phyloP scores from a whole-genome alignment of 2,797 vertebrate genomes.

The Myiotriccus ornatus region DNA sequence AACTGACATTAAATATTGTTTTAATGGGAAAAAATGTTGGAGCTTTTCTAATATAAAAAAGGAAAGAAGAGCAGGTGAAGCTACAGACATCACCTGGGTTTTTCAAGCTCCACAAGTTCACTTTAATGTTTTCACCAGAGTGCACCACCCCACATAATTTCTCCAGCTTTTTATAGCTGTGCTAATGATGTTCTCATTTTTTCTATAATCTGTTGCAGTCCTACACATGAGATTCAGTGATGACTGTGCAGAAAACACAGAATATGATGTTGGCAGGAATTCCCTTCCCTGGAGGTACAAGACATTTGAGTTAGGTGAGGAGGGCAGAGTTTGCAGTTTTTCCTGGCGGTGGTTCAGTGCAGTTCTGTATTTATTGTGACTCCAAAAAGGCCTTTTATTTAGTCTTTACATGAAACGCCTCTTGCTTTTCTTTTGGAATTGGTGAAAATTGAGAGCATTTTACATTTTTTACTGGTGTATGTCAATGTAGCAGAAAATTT shows the following conservation, averaged over 20 bases:
- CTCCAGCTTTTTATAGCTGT: constrained; percentile 13
- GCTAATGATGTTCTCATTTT: constrained; percentile 28
- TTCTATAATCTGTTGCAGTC: constrained; percentile 26
- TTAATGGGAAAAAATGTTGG: not conserved
- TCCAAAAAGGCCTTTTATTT: constrained; percentile 22
- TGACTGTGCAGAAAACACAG: constrained; percentile 49
- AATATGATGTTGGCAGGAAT: constrained; percentile 28
- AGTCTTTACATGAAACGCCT: constrained; percentile 1
- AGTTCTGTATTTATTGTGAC: constrained; percentile 33
- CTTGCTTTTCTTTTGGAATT: not conserved
- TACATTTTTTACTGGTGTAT: not conserved
- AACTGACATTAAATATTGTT: not conserved
- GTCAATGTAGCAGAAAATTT: not conserved
- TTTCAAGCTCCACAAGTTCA: not conserved
- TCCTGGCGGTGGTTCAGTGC: constrained; percentile 36
- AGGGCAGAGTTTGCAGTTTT: constrained; percentile 42
- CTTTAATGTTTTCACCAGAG: not conserved
- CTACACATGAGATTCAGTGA: not conserved
- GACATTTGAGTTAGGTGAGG: constrained; percentile 38
- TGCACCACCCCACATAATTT: not conserved
- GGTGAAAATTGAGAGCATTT: not conserved
- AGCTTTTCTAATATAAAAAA: not conserved
- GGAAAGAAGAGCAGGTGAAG: not conserved
- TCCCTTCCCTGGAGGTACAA: constrained; percentile 14
- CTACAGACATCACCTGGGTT: not conserved